Conservation (phyloP, 2,113 vertebrate genomes). For the Eulemur macaco region DNA sequence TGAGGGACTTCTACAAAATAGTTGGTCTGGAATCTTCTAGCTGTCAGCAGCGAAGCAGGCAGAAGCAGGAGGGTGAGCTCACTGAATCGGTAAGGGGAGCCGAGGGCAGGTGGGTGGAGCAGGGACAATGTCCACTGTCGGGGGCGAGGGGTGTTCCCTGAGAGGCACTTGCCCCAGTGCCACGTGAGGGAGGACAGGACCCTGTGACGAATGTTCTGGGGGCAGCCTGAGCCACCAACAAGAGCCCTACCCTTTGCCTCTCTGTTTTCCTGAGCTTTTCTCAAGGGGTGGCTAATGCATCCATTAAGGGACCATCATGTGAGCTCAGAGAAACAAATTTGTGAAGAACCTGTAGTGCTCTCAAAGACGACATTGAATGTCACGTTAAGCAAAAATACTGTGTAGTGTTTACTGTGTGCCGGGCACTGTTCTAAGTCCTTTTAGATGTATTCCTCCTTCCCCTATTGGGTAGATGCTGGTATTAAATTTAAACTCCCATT, state of each 20-base stretch:
- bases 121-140: accelerated
- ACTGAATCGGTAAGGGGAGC: background rate
- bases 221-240: background rate
- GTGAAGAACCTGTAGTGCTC: background rate
- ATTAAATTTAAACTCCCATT: background rate
- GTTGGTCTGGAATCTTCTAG: background rate
- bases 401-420: background rate
- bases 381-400: background rate
- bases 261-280: background rate
- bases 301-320: background rate
- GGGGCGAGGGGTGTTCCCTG: accelerated
- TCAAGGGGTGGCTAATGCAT: background rate
- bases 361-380: background rate
- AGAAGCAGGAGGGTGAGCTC: background rate
- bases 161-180: background rate
- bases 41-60: background rate
- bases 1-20: background rate
- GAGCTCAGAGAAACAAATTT: background rate
- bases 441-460: background rate
- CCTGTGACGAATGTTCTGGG: background rate
- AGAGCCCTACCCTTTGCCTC: background rate
- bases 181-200: background rate
- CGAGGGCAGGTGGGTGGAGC: background rate
- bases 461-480: background rate
- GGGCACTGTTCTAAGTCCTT: background rate